These are phyloP conservation scores for Glomeris marginata DNA, from an alignment of 2,888 invertebrate genomes.

Conservation along the genomic window DNA sequence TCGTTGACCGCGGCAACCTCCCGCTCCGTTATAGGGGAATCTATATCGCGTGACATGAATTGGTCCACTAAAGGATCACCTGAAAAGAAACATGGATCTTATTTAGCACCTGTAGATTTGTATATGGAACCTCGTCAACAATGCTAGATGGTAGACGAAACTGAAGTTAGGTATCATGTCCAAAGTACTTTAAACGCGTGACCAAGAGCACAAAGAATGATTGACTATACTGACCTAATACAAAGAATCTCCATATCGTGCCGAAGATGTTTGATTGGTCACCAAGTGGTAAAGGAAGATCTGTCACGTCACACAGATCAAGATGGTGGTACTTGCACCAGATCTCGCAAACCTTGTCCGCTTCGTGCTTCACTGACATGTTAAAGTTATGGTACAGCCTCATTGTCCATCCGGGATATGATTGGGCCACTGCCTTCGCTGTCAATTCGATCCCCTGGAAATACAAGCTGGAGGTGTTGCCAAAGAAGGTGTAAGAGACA, in stretches of 20 bases:
- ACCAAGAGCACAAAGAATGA: too few species aligned
- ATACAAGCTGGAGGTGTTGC: background rate
- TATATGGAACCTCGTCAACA: too few species aligned
- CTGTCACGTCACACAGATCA: constrained; percentile 15
- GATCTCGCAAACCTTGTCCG: constrained; percentile 7
- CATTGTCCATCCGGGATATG: constrained; percentile 16
- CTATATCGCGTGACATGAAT: too few species aligned
- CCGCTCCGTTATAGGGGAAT: too few species aligned
- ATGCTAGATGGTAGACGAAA: too few species aligned
- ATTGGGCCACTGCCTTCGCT: background rate
- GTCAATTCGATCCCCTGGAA: background rate
- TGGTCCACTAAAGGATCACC: too few species aligned
- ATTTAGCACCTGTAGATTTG: too few species aligned
- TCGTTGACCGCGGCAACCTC: too few species aligned
- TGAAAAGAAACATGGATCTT: too few species aligned
- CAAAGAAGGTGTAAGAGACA: constrained; percentile 5
- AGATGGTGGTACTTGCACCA: constrained; percentile 13
- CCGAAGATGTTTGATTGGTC: background rate
- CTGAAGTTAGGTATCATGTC: too few species aligned
- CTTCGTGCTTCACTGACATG: background rate
- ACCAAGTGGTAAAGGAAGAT: background rate
- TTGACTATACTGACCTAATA: constrained; percentile 6
- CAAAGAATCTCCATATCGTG: constrained; percentile 7
- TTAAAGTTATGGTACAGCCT: constrained; percentile 16
- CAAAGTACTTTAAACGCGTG: too few species aligned